Evolutionary conservation across 2,888 invertebrate genomes (phyloP).

Genomic region (Therioaphis trifolii): DNA sequence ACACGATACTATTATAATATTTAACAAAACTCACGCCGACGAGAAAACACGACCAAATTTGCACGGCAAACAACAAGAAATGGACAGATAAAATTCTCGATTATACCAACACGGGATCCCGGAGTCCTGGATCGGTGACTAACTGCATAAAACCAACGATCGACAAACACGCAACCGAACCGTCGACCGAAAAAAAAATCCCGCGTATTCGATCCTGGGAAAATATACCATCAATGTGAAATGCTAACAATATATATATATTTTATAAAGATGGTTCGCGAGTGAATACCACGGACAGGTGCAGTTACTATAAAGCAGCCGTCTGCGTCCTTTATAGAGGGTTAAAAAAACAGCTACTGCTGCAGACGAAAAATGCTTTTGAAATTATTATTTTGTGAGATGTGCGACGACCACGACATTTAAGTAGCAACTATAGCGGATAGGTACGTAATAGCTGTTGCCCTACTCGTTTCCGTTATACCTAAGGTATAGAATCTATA

Average conservation of each 20-base stretch:
- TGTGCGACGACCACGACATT: neutral
- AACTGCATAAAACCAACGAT: neutral
- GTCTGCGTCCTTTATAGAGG: neutral
- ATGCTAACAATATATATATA: no score
- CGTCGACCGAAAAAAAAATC: neutral
- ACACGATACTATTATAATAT: no score
- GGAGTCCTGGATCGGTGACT: neutral
- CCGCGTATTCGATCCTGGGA: neutral
- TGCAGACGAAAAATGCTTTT: neutral
- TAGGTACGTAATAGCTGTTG: neutral
- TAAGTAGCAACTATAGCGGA: neutral
- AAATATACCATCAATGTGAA: neutral
- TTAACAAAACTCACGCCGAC: no score
- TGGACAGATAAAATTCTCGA: conserved; percentile 12
- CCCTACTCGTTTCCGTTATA: neutral
- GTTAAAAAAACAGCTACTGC: neutral
- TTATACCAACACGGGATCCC: neutral
- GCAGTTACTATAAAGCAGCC: neutral
- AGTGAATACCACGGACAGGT: neutral
- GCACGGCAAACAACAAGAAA: neutral
- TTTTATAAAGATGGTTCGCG: neutral
- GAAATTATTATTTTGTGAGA: neutral
- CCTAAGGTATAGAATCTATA: neutral
- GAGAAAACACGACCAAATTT: no score
- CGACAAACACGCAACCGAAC: neutral